Evolutionary conservation across 2,113 vertebrate species (phyloP).

Genomic region (Procavia capensis): DNA sequence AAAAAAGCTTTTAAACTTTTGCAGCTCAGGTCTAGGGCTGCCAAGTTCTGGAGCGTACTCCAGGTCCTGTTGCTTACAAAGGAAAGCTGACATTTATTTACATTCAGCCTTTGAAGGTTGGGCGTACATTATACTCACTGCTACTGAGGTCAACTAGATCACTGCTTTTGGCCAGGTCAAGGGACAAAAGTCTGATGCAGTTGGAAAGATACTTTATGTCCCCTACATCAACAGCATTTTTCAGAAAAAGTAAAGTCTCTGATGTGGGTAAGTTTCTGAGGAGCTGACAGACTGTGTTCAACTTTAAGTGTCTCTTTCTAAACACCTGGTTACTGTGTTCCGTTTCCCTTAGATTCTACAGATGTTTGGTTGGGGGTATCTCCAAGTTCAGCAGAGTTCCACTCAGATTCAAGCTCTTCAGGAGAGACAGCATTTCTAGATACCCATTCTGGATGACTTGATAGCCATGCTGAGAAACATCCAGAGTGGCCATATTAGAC

Average conservation of each 20-base stretch:
- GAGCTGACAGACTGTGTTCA: conserved; percentile 30
- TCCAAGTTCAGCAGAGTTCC: not conserved
- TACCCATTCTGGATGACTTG: conserved; percentile 18
- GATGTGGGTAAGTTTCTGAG: conserved; percentile 55
- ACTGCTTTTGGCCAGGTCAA: conserved; percentile 70
- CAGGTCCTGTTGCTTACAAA: conserved; percentile 64
- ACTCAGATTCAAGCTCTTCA: conserved; percentile 41
- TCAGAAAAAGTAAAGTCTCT: conserved; percentile 51
- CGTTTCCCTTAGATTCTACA: conserved; percentile 44
- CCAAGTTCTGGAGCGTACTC: conserved; percentile 48
- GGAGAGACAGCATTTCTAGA: conserved; percentile 34
- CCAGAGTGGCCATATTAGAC: conserved; percentile 41
- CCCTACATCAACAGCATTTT: not conserved
- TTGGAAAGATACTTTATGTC: conserved; percentile 67
- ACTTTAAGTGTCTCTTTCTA: not conserved
- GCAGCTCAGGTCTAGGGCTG: conserved; percentile 75
- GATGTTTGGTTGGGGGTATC: not conserved
- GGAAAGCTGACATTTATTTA: conserved; percentile 52
- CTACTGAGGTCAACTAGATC: conserved; percentile 44
- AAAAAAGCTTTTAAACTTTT: conserved; percentile 85
- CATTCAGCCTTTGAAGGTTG: conserved; percentile 51
- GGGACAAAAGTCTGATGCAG: conserved; percentile 66
- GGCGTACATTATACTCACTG: conserved; percentile 68
- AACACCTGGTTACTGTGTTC: not conserved
- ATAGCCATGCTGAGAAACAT: conserved; percentile 37